A percentile compares a stretch with the other conserved stretches of the same genome.
Conservation (phyloP, 2,888 invertebrate species). For the Corythucha ciliata region DNA sequence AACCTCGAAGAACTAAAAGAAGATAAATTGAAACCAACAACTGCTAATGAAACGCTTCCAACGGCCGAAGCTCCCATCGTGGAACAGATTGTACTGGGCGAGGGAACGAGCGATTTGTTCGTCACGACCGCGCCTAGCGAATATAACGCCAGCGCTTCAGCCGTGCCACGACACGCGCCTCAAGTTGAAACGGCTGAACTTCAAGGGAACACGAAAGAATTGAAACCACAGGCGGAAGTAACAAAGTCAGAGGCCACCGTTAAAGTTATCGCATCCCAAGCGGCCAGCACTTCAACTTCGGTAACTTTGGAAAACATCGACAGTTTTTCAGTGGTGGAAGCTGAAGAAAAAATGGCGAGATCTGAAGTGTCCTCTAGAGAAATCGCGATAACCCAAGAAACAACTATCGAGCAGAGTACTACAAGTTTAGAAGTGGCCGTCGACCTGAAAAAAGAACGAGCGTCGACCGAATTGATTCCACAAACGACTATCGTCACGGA, state of each 20-base stretch:
- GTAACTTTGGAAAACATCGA: constrained; percentile 21
- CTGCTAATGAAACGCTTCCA: constrained; percentile 22
- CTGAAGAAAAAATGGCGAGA: constrained; percentile 20
- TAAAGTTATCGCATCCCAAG: constrained; percentile 24
- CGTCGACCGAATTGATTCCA: constrained; percentile 21
- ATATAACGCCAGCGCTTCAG: constrained; percentile 24
- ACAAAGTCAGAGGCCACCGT: constrained; percentile 23
- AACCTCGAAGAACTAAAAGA: constrained; percentile 23
- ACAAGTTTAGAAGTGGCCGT: not conserved
- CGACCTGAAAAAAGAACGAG: constrained; percentile 22
- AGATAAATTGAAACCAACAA: constrained; percentile 16
- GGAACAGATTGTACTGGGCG: constrained; percentile 24
- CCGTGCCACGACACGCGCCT: constrained; percentile 26
- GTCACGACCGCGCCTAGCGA: constrained; percentile 23
- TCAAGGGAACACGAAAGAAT: constrained; percentile 25
- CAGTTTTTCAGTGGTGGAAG: constrained; percentile 5
- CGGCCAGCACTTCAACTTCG: constrained; percentile 17
- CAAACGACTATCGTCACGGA: constrained; percentile 27
- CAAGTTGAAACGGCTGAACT: constrained; percentile 25
- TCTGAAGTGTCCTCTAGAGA: constrained; percentile 21
- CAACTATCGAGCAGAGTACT: constrained; percentile 17
- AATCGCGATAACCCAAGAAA: constrained; percentile 26
- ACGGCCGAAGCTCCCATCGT: constrained; percentile 25
- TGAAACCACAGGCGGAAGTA: constrained; percentile 3
- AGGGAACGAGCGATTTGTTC: constrained; percentile 27